Evolutionary conservation across 2,797 vertebrate genomes (phyloP), one percentile per base, ranked within the genome.

Genomic region (Bufotes viridis): DNA sequence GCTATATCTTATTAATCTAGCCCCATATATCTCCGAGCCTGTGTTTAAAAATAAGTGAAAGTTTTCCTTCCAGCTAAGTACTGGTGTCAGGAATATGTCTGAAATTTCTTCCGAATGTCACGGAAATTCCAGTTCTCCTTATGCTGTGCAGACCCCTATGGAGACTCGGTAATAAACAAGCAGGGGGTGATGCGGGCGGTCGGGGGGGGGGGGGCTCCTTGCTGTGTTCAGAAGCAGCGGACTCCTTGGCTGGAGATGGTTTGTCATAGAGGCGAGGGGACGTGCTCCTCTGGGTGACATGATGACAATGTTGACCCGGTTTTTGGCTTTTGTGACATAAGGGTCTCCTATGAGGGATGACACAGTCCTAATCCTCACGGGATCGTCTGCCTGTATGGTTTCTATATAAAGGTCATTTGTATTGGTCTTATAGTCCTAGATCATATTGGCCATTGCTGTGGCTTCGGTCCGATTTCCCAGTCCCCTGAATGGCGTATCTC

Each of bases 21-120:
- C 26, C 65, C 26, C 79, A 69, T 78, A 82, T 20, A 65, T 83
- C 60, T 78, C 53, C 1, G 18, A 53, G 53, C n/a, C 20, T 20
- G 10, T 74, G 78, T 87, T 75, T 75, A 87, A 67, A 69, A 58
- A 74, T 49, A 74, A 82, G 67, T 20, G 7, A 75, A 87, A 55
- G 24, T 22, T 67, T 83, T 78, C 58, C 24, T 26, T 63, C 58
- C 51, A 24, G 60, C 58, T 78, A 79, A 86, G 69, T 55, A 57
- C 20, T 0, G 42, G 11, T 10, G n/a, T 76, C 42, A 75, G 74
- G 70, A 53, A 26, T 57, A 67, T 65, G 69, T 75, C 69, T 63
- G 57, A 49, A 11, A 53, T 87, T 82, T 82, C 70, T 67, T 57
- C 29, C 12, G 14, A 61, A 20, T 70, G 65, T 80, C 75, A 70